A percentile compares a stretch with the other conserved stretches of the same genome.
Conservation (phyloP, 2,797 vertebrate species). For the Microchirus variegatus region DNA sequence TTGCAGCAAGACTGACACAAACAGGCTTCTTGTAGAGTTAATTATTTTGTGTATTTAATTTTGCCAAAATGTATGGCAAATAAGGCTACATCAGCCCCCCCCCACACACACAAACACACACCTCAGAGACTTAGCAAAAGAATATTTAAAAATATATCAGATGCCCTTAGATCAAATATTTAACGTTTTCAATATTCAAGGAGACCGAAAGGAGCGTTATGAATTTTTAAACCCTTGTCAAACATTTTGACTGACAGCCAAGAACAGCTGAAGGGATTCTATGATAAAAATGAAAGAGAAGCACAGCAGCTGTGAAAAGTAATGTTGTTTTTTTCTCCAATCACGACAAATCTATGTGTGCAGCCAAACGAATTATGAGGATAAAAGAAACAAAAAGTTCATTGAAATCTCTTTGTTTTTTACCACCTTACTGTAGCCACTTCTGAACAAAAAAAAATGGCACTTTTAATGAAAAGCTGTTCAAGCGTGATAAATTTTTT, state of each 20-base stretch:
- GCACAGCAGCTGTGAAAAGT: constrained; percentile 9
- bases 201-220: constrained; percentile 1
- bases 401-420: constrained; percentile 16
- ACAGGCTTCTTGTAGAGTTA: constrained; percentile 4
- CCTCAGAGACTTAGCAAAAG: not conserved
- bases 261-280: constrained; percentile 22
- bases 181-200: constrained; percentile 14
- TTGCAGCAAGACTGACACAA: constrained; percentile 9
- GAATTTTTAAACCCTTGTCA: constrained; percentile 10
- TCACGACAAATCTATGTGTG: constrained; percentile 27
- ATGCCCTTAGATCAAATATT: constrained; percentile 12
- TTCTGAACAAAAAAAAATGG: no score
- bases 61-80: not conserved
- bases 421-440: constrained; percentile 1
- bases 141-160: not conserved
- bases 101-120: not conserved
- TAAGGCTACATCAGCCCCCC: not conserved
- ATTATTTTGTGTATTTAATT: constrained; percentile 1
- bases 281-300: constrained; percentile 18
- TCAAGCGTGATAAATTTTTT: constrained; percentile 46
- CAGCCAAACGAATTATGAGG: constrained; percentile 41
- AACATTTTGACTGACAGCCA: constrained; percentile 30
- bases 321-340: constrained; percentile 6
- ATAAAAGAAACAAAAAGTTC: constrained; percentile 35
- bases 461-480: constrained; percentile 64